Evolutionary conservation across 2,797 vertebrate species (phyloP), one percentile per base, ranked within the genome.

Genomic region (Micropoecilia bifurca): DNA sequence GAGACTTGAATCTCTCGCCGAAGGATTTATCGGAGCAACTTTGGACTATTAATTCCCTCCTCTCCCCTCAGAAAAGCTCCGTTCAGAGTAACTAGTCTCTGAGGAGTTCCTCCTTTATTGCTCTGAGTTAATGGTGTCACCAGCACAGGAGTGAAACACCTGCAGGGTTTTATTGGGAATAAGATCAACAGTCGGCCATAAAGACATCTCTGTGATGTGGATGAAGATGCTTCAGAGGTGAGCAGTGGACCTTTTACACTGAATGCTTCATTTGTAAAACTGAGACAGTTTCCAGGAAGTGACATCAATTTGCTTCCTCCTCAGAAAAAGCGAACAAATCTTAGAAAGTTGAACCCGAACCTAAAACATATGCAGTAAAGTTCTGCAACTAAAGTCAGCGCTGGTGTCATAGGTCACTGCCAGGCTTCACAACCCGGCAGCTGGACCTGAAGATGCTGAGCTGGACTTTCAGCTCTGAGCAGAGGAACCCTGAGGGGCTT

Each of bases 391-490:
- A 22, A n/a, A n/a, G 88, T 83, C 83, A 90, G 75, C 76, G 46
- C 77, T 73, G 68, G 89, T 90, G 89, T 75, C 78, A 93, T 90
- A 75, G 85, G 91, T 91, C 88, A 71, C 88, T 83, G 85, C 83
- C 77, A 80, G 74, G 82, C 89, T 12, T 48, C 74, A 74, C 76
- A 77, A 61, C 63, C 77, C 69, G 9, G 33, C 28, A 25, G 7
- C 43, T 22, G 48, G 18, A 55, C 48, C 78, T 12, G 22, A 36
- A 77, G 48, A 75, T 25, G 8, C 77, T 45, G 74, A 69, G 57
- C 39, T 61, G 71, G 63, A 48, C 47, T 30, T 84, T 53, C 73
- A 78, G 76, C 77, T n/a, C 28, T 84, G 75, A 85, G 80, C 77
- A 71, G 74, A 76, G 39, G 28, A 18, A 28, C 53, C 82, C 68